Evolutionary conservation across 1,140 invertebrate species (phyloP).

Genomic region (Platyscapa corneri): DNA sequence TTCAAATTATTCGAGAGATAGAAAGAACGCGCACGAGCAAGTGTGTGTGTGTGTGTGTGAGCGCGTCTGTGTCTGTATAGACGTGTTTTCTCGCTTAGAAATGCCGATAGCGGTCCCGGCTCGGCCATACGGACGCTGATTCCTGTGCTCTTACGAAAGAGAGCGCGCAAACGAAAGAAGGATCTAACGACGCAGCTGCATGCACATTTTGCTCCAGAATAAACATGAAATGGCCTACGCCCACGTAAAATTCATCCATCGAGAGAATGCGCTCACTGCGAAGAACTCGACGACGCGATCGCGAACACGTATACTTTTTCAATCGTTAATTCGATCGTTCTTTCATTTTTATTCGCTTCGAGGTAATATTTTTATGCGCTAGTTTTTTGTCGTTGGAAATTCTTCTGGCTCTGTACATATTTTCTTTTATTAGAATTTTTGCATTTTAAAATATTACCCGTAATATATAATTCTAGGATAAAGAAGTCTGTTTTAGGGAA

Average conservation of each 20-base stretch:
- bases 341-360: neutral
- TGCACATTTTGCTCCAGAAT: constrained; percentile 45
- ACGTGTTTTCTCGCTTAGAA: constrained; percentile 47
- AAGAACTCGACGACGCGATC: neutral
- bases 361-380: too few species aligned
- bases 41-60: neutral
- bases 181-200: constrained; percentile 48
- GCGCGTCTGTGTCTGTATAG: too few species aligned
- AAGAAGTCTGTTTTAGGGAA: too few species aligned
- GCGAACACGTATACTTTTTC: too few species aligned
- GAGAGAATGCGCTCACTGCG: neutral
- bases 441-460: too few species aligned
- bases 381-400: too few species aligned
- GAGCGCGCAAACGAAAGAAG: constrained; percentile 8
- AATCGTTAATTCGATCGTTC: neutral
- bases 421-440: too few species aligned
- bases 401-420: too few species aligned
- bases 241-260: constrained; percentile 42
- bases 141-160: constrained; percentile 36
- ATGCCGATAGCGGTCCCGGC: constrained; percentile 39
- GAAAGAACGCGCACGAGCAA: neutral
- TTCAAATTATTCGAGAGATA: constrained; percentile 53
- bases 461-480: too few species aligned
- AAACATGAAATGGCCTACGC: constrained; percentile 39
- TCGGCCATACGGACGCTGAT: constrained; percentile 13